These are phyloP conservation scores for Cecidostiba fungosa DNA, from an alignment of 2,888 invertebrate genomes.

Conservation along the genomic window DNA sequence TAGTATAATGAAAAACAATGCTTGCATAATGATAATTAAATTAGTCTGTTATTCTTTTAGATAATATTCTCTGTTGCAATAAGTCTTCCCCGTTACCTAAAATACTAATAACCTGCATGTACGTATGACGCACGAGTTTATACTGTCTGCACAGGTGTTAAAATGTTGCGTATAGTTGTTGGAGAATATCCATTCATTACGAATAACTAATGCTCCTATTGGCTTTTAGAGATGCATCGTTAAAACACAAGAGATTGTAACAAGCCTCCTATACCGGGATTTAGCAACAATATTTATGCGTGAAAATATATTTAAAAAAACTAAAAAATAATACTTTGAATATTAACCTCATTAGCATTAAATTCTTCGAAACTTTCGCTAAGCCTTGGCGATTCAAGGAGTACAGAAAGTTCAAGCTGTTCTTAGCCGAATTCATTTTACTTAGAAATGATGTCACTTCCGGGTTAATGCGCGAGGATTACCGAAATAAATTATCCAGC, in stretches of 20 bases:
- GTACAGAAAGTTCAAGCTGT: conserved; percentile 34
- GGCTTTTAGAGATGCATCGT: neutral
- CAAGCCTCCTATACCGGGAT: neutral
- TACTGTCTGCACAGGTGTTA: neutral
- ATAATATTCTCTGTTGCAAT: neutral
- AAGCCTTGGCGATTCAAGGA: neutral
- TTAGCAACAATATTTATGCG: no score
- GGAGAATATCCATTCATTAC: no score
- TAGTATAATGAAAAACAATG: neutral
- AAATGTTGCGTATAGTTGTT: neutral
- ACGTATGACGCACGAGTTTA: neutral
- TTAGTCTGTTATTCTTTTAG: neutral
- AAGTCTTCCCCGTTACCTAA: neutral
- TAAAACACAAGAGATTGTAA: neutral
- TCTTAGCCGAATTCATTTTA: conserved; percentile 18
- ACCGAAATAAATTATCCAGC: conserved; percentile 40
- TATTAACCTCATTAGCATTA: neutral
- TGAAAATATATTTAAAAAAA: neutral
- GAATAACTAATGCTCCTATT: no score
- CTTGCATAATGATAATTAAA: neutral
- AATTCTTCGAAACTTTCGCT: conserved; percentile 6
- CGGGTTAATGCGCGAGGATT: conserved; percentile 24
- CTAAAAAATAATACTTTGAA: neutral
- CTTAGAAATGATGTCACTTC: conserved; percentile 43
- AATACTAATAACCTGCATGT: neutral